Conservation (phyloP, 2,113 vertebrate species). For the Potamarius usumacintae region DNA sequence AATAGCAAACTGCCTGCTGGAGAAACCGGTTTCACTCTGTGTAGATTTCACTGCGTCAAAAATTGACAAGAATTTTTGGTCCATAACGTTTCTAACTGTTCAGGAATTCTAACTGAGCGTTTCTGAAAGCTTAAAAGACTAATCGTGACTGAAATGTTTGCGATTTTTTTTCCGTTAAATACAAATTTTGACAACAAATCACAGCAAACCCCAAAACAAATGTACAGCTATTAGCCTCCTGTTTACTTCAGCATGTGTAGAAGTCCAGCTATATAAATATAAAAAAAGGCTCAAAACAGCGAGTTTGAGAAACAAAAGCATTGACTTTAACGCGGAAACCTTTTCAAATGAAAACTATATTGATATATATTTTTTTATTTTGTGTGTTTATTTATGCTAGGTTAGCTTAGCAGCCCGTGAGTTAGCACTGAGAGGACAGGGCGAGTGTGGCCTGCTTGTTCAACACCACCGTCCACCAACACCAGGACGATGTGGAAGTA, state of each 20-base stretch:
- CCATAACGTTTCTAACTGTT: neutral
- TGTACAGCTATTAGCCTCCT: neutral
- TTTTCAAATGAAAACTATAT: neutral
- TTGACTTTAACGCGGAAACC: neutral
- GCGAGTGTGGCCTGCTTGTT: constrained; percentile 66
- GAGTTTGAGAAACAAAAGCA: neutral
- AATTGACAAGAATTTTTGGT: neutral
- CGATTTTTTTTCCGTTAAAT: neutral
- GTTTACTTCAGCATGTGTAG: neutral
- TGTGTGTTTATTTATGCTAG: neutral
- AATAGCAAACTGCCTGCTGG: too few relatives aligned
- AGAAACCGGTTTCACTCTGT: neutral
- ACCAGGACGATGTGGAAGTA: constrained; percentile 65
- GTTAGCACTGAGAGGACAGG: constrained; percentile 50
- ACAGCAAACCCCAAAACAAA: neutral
- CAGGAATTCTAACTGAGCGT: neutral
- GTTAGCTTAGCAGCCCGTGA: constrained; percentile 43
- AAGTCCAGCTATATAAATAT: too few relatives aligned
- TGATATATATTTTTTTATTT: neutral
- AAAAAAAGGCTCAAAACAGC: neutral
- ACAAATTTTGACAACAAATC: neutral
- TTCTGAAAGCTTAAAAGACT: neutral
- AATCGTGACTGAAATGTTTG: neutral
- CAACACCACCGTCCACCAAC: constrained; percentile 61
- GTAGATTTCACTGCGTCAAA: neutral